Base-by-base conservation (phyloP, 2,113 vertebrate species). In the Cercopithecus mona region DNA sequence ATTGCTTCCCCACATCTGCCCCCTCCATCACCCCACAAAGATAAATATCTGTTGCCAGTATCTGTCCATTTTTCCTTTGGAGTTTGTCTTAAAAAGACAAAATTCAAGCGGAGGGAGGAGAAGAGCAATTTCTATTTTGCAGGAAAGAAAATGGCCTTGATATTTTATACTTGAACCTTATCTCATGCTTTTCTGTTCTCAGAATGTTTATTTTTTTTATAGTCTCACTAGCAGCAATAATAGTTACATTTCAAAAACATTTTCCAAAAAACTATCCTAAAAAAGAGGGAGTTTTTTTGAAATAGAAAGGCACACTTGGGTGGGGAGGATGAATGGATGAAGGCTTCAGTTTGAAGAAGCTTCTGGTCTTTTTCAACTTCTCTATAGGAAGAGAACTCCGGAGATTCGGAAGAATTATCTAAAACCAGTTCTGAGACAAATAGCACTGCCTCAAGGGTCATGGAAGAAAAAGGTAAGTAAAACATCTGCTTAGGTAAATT, bases 391-490 rank as follows among this genome's bases (percentile, higher is more conserved):
- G 93, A 66, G 80, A 92, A 7, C 97, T 85, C 90, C 45, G 82
- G 38, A 75, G 98, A 98, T 82, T 50, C 81, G 68, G 94, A 96
- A 76, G 97, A 98, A 82, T 72, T 38, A 1, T 90, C 94, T 52
- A 90, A 97, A 96, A 81, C 93, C 79, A 94, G 27, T 88, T 73
- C 95, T 80, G 80, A 95, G 80, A 72, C 61, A n/a, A 32, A 38
- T 81, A 92, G 90, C 86, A 38, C 79, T 84, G 61, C 78, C 38
- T 89, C 61, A 55, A 84, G 84, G 75, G 10, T 88, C 94, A 0
- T 50, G 48, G 97, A 98, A 88, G 98, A 96, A 88, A 98, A 98
- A 98, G 98, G 99, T 99, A 95, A 98, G 76, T 66, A 2, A 27
- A 70, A 20, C 16, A 0, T 8, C 16, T 17, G 14, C 76, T 6